Evolutionary conservation across 2,113 vertebrate species (phyloP), one percentile per base, ranked within the genome.

Genomic region (Psittacula cyanocephala): DNA sequence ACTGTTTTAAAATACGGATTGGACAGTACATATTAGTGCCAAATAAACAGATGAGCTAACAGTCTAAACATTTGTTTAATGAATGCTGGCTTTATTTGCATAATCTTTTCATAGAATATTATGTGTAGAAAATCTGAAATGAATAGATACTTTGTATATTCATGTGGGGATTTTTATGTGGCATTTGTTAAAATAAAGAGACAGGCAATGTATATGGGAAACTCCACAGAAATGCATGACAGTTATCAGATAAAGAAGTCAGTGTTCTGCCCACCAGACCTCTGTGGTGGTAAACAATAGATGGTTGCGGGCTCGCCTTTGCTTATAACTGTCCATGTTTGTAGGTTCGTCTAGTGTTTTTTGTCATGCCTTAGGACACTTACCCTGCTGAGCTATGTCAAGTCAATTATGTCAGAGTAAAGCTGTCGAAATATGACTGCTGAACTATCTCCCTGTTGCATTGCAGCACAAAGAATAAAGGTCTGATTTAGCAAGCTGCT

Each of bases 271-370:
- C 46, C 72, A 87, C 46, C 77, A 81, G 28, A 81, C 46, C 87
- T 95, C 74, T 57, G 57, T 62, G 81, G 59, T 14, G 4, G 35
- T n/a, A 76, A 86, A 97, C 94, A 97, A 94, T 76, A 62, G 83
- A 27, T 1, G 7, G 2, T 90, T 89, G 64, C 7, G 0, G 79
- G 31, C 70, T 2, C 10, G 75, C 41, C 72, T 93, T 88, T 50
- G 49, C 87, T 96, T 95, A 67, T 94, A 84, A 95, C 90, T 96
- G 96, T 94, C 69, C 95, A 91, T 95, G 85, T 95, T 96, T 96
- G 74, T 92, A 70, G 81, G 59, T 76, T 93, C 74, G 64, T n/a
- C 83, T 82, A 28, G 84, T 91, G 92, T 55, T 87, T 87, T 93
- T 79, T 95, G 87, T 76, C 79, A 6, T 93, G 95, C 91, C 92